Evolutionary conservation across 2,113 vertebrate species (phyloP).

Genomic region (Callocephalon fimbriatum): DNA sequence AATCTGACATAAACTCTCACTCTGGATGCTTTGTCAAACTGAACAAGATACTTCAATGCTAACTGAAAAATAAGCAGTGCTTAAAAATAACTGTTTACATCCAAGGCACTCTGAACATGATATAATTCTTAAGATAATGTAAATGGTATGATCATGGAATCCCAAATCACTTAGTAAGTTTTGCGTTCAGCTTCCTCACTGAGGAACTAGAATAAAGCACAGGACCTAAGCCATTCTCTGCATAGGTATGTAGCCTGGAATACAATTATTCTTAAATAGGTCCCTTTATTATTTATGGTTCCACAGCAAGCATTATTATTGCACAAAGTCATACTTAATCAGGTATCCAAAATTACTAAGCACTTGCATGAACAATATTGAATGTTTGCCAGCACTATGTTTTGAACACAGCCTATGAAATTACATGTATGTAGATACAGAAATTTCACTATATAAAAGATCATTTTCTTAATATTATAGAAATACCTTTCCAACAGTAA

Average conservation of each 20-base stretch:
- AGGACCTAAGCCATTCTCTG: not conserved
- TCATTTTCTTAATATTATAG: not conserved
- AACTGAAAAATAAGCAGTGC: not conserved
- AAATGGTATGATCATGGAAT: not conserved
- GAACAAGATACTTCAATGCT: not conserved
- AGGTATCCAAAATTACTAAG: not conserved
- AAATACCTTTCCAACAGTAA: conserved; percentile 94
- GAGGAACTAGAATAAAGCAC: not conserved
- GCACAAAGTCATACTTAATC: not conserved
- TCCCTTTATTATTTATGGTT: not conserved
- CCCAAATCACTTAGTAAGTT: not conserved
- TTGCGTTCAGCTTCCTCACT: not conserved
- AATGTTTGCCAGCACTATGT: not conserved
- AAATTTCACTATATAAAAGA: not conserved
- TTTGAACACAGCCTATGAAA: not conserved
- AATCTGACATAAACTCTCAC: not conserved
- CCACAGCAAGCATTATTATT: not conserved
- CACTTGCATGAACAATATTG: not conserved
- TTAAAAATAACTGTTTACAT: not conserved
- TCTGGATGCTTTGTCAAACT: not conserved
- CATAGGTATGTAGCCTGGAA: not conserved
- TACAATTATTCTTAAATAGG: not conserved
- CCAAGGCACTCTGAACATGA: not conserved
- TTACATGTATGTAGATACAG: not conserved
- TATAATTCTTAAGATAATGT: not conserved